These are phyloP conservation scores for Perodicticus potto DNA, from an alignment of 2,797 vertebrate genomes.

Conservation along the genomic window DNA sequence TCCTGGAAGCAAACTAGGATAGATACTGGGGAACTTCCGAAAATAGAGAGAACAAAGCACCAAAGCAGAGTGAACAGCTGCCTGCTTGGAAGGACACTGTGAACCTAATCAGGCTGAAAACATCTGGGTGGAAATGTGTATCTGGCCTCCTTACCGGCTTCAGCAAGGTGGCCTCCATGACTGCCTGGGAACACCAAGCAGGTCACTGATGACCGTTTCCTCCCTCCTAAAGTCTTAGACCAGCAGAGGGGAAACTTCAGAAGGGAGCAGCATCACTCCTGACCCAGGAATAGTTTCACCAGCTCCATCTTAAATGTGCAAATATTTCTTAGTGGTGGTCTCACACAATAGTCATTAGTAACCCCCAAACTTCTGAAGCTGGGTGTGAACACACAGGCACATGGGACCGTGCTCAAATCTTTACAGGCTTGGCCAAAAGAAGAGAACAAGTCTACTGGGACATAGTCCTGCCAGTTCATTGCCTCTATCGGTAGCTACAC, in stretches of 20 bases:
- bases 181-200: background rate
- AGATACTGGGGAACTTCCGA: constrained; percentile 19
- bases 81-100: constrained; percentile 57
- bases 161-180: background rate
- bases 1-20: constrained; percentile 33
- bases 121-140: background rate
- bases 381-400: background rate
- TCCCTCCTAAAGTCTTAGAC: background rate
- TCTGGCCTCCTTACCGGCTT: background rate
- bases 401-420: background rate
- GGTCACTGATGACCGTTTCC: background rate
- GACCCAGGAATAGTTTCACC: background rate
- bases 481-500: background rate
- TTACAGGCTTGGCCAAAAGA: background rate
- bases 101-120: constrained; percentile 12
- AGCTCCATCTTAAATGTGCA: background rate
- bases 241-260: background rate
- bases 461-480: background rate
- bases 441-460: background rate
- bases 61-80: background rate
- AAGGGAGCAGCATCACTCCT: background rate
- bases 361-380: background rate
- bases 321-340: background rate
- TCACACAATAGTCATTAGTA: background rate
- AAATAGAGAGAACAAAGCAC: constrained; percentile 32